Evolutionary conservation across 53 echinoderm and acorn worm species (phyloP).

Genomic region (Holothuria scabra): DNA sequence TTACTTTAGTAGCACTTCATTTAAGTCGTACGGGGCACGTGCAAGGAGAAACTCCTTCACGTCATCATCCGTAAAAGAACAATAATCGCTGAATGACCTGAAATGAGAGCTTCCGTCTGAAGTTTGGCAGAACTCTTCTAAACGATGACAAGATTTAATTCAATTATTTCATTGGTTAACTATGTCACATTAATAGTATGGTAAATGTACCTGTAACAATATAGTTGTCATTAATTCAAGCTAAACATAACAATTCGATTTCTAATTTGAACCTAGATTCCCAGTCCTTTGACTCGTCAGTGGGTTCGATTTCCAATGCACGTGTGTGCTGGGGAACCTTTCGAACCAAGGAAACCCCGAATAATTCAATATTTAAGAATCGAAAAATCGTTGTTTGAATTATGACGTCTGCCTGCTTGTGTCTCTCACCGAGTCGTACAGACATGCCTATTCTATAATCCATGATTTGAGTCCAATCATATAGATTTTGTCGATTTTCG

Average conservation of each 20-base stretch:
- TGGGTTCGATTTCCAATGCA: constrained; percentile 41
- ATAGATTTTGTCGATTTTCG: constrained; percentile 49
- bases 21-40: no score
- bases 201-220: neutral
- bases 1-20: no score
- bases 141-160: no score
- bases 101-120: no score
- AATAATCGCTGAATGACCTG: no score
- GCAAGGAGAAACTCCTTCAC: no score
- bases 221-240: constrained; percentile 21
- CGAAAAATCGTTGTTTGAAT: constrained; percentile 46
- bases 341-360: constrained; percentile 34
- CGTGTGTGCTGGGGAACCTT: constrained; percentile 38
- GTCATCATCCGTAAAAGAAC: no score
- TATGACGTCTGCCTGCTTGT: constrained; percentile 11
- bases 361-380: constrained; percentile 46
- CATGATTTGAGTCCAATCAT: constrained; percentile 47
- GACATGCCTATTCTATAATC: constrained; percentile 36
- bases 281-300: constrained; percentile 2
- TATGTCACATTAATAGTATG: constrained; percentile 3
- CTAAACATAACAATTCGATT: constrained; percentile 31
- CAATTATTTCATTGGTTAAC: neutral
- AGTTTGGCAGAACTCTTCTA: no score
- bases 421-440: constrained; percentile 13
- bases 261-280: constrained; percentile 22